phyloP scores from a whole-genome alignment of 2,113 vertebrate species.

The Microtus richardsoni region DNA sequence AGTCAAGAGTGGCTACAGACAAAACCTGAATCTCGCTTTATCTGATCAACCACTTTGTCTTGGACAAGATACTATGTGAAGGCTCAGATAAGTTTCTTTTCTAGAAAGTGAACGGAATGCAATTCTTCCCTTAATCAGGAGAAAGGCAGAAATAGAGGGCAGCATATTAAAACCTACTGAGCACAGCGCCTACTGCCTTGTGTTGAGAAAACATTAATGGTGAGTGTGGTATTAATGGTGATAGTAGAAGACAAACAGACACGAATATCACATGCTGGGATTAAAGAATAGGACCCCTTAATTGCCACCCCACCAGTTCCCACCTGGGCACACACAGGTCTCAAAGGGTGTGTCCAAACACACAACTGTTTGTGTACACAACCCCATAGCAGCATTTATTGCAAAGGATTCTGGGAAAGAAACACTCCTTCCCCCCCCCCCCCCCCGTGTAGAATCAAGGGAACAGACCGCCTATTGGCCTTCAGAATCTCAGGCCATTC shows the following conservation, averaged over 20 bases:
- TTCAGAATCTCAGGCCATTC: background rate
- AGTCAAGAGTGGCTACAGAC: background rate
- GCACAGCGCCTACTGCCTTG: background rate
- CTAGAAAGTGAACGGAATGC: background rate
- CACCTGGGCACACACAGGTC: background rate
- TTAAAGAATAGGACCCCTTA: background rate
- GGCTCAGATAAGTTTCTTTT: background rate
- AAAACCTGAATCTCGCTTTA: background rate
- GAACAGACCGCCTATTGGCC: background rate
- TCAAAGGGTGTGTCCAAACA: background rate
- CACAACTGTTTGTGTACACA: background rate
- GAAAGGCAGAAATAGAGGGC: background rate
- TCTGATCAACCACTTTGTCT: background rate
- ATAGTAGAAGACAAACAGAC: background rate
- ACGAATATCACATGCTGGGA: background rate
- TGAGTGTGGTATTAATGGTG: background rate
- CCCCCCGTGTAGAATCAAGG: background rate
- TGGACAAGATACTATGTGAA: background rate
- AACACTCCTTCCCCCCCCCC: background rate
- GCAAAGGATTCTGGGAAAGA: background rate
- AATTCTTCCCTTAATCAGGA: background rate
- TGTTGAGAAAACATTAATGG: background rate
- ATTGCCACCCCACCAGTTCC: background rate
- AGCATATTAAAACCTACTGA: background rate
- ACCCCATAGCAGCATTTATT: background rate